phyloP scores from a whole-genome alignment of 2,888 invertebrate genomes.

The Diabrotica balteata region DNA sequence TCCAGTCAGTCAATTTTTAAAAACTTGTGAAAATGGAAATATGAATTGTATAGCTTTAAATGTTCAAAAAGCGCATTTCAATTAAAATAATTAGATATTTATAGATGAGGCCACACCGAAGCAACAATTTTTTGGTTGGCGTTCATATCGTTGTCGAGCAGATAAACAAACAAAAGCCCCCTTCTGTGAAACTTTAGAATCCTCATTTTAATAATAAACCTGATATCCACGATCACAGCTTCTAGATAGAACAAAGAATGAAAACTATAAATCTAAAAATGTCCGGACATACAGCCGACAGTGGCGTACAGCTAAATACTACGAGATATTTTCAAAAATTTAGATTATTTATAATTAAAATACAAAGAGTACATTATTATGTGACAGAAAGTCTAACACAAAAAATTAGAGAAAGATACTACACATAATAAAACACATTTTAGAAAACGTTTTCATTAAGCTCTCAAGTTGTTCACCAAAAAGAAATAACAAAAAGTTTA shows the following conservation, averaged over 20 bases:
- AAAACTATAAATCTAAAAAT: conserved; percentile 39
- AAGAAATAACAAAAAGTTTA: too few relatives aligned
- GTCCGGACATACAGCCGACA: conserved; percentile 9
- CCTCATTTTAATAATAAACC: conserved; percentile 37
- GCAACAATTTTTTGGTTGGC: conserved; percentile 33
- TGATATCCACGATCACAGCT: conserved; percentile 34
- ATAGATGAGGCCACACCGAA: conserved; percentile 33
- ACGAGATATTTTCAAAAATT: too few relatives aligned
- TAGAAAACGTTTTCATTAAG: too few relatives aligned
- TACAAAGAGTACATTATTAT: too few relatives aligned
- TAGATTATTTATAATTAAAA: too few relatives aligned
- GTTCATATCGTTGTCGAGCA: conserved; percentile 26
- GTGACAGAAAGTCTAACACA: too few relatives aligned
- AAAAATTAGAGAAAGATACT: too few relatives aligned
- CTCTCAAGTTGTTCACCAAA: too few relatives aligned
- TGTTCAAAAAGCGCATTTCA: too few relatives aligned
- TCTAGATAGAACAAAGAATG: conserved; percentile 41
- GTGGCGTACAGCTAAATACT: background rate
- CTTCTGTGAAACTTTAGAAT: conserved; percentile 38
- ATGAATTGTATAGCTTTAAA: too few relatives aligned
- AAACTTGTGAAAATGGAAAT: conserved; percentile 13
- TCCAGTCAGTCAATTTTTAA: background rate
- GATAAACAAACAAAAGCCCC: conserved; percentile 35
- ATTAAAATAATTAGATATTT: conserved; percentile 15
- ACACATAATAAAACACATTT: too few relatives aligned